phyloP scores from a whole-genome alignment of 2,113 vertebrate genomes.

The Motacilla tschutschensis region DNA sequence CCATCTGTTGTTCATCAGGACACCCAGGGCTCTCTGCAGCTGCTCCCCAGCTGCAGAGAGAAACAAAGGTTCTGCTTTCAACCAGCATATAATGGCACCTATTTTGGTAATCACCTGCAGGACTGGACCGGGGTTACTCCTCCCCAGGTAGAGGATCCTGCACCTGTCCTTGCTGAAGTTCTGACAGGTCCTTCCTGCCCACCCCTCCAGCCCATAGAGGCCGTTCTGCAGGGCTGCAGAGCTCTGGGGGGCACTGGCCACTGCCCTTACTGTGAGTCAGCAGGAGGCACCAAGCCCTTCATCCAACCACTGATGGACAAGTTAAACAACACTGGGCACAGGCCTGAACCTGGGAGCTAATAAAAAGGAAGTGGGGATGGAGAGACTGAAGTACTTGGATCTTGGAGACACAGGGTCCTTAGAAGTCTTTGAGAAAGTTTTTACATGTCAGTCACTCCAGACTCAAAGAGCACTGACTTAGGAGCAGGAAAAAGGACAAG shows the following conservation, averaged over 20 bases:
- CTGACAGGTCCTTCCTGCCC: not conserved
- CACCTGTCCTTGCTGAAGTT: not conserved
- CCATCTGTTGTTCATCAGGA: not conserved
- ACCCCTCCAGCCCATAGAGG: not conserved
- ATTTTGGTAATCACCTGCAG: no score
- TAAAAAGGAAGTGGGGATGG: not conserved
- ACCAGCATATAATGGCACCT: no score
- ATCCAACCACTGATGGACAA: not conserved
- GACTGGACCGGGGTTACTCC: not conserved
- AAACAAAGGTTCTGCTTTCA: no score
- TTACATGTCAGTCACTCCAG: not conserved
- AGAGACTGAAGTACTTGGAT: not conserved
- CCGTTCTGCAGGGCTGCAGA: not conserved
- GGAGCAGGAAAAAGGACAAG: not conserved
- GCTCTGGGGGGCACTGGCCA: fast-evolving
- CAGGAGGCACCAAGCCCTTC: not conserved
- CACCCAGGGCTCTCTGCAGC: not conserved
- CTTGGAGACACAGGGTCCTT: not conserved
- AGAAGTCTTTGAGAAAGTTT: not conserved
- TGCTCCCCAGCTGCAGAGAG: not conserved
- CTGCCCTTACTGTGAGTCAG: not conserved
- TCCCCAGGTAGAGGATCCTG: not conserved
- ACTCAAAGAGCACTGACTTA: not conserved
- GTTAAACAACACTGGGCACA: not conserved
- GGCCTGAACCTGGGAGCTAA: not conserved